Conservation (phyloP, 2,888 invertebrate species). For the Leptodirus hochenwartii region DNA sequence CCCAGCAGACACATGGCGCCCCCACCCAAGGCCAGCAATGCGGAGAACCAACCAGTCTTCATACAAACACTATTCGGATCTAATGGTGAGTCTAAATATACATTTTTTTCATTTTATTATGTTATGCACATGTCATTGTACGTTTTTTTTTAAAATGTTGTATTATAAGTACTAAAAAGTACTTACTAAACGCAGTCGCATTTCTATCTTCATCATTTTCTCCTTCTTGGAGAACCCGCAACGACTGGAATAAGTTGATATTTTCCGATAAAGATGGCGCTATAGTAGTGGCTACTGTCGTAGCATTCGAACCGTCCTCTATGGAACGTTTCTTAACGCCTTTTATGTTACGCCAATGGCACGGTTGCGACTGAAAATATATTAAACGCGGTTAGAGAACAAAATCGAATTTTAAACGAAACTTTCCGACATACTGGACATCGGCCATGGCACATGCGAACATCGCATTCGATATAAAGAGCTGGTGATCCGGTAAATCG, state of each 20-base stretch:
- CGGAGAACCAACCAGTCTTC: slow-evolving; percentile 34
- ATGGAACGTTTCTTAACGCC: slow-evolving; percentile 50
- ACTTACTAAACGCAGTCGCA: slow-evolving; percentile 5
- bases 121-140: not conserved
- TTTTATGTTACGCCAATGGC: slow-evolving; percentile 84
- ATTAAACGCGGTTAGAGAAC: not conserved
- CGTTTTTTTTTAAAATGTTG: not conserved
- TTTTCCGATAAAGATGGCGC: slow-evolving; percentile 56
- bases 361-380: slow-evolving; percentile 64
- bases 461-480: slow-evolving; percentile 86
- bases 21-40: slow-evolving; percentile 29
- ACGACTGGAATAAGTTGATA: slow-evolving; percentile 74
- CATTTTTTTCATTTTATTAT: not conserved
- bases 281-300: slow-evolving; percentile 19
- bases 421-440: slow-evolving; percentile 61
- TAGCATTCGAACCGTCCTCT: slow-evolving; percentile 26
- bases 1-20: slow-evolving; percentile 45
- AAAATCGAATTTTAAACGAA: not conserved
- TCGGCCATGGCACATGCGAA: slow-evolving; percentile 86
- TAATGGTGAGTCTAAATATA: slow-evolving; percentile 8
- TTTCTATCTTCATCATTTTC: slow-evolving; percentile 44
- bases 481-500: slow-evolving; percentile 88
- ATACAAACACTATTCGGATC: slow-evolving; percentile 25
- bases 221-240: slow-evolving; percentile 73
- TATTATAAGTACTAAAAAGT: not conserved